Conservation (phyloP, 2,888 invertebrate genomes). For the Agrochola lota region DNA sequence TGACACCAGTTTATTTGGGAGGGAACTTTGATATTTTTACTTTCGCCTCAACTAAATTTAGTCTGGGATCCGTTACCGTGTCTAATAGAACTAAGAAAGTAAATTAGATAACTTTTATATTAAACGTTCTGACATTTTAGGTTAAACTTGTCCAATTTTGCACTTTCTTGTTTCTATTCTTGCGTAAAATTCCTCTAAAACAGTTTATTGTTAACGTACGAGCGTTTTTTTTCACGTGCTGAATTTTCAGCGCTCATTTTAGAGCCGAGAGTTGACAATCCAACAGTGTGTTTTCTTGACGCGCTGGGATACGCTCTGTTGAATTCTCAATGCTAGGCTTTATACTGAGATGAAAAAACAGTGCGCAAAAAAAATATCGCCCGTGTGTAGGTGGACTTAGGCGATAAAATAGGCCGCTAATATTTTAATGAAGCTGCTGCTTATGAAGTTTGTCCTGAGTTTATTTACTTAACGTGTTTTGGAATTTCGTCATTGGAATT, state of each 20-base stretch:
- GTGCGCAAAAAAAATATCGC: background rate
- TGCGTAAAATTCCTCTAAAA: constrained; percentile 30
- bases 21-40: constrained; percentile 52
- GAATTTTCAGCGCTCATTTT: background rate
- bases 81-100: constrained; percentile 29
- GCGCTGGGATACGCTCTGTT: background rate
- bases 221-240: background rate
- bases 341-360: background rate
- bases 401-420: constrained; percentile 32
- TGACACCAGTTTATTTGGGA: constrained; percentile 41
- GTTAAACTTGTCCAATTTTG: constrained; percentile 45
- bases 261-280: background rate
- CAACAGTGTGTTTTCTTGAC: background rate
- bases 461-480: constrained; percentile 37
- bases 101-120: constrained; percentile 43
- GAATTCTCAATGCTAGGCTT: background rate
- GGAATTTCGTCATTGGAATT: constrained; percentile 59
- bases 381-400: background rate
- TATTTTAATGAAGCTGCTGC: constrained; percentile 28
- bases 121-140: constrained; percentile 23
- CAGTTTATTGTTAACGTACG: background rate
- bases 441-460: constrained; percentile 37
- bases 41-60: constrained; percentile 47
- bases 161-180: constrained; percentile 33
- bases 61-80: constrained; percentile 14